phyloP scores from a whole-genome alignment of 2,113 vertebrate species.

The Ailurus styani region DNA sequence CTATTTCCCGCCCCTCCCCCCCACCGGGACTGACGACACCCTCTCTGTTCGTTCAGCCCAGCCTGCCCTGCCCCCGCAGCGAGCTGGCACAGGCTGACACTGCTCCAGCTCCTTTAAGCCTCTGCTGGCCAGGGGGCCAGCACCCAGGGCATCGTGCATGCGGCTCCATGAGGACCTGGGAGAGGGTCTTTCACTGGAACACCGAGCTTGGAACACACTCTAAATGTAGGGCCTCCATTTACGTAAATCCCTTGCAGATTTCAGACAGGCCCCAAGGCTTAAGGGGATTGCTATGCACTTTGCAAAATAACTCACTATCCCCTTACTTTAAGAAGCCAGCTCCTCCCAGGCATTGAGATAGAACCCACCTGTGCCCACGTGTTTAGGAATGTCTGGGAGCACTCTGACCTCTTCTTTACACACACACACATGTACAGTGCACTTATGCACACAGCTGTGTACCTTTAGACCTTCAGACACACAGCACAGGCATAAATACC shows the following conservation, averaged over 20 bases:
- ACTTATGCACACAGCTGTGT: not conserved
- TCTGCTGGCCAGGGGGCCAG: not conserved
- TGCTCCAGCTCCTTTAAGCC: not conserved
- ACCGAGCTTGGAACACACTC: not conserved
- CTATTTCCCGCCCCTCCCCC: not conserved
- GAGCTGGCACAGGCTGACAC: conserved; percentile 17
- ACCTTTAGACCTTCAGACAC: not conserved
- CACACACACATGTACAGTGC: not conserved
- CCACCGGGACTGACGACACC: not conserved
- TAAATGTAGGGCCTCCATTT: not conserved
- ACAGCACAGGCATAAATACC: not conserved
- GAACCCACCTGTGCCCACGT: not conserved
- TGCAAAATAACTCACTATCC: not conserved
- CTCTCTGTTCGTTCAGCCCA: not conserved
- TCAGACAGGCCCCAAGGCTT: not conserved
- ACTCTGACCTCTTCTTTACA: not conserved
- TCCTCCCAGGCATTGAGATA: not conserved
- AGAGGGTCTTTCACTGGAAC: not conserved
- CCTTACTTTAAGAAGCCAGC: not conserved
- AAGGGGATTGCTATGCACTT: not conserved
- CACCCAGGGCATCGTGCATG: not conserved
- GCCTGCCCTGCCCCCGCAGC: not conserved
- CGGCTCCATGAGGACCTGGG: not conserved
- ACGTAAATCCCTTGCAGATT: not conserved
- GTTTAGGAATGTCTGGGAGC: not conserved